Conservation (phyloP, 2,797 vertebrate species). For the Gallirallus australis region DNA sequence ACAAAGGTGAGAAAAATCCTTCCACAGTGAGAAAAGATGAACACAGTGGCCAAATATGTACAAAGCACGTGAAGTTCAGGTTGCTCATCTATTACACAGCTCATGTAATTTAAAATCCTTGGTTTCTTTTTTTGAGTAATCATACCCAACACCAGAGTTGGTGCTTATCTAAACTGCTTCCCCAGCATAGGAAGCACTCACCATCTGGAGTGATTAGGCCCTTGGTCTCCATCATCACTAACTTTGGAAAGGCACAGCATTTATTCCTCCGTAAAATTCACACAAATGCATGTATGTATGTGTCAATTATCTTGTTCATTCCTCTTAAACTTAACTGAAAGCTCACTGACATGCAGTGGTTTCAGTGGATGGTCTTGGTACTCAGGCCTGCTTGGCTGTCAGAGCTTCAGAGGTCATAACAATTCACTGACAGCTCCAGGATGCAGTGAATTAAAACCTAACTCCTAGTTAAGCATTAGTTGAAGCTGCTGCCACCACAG, state of each 20-base stretch:
- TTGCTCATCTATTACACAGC: background rate
- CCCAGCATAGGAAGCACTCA: background rate
- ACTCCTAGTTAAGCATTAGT: constrained; percentile 23
- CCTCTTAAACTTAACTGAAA: background rate
- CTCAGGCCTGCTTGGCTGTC: background rate
- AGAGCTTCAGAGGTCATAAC: background rate
- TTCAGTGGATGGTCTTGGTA: background rate
- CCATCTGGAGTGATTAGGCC: background rate
- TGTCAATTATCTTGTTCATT: background rate
- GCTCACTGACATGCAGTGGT: background rate
- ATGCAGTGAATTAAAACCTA: constrained; percentile 11
- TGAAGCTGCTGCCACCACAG: constrained; percentile 41
- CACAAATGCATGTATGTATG: background rate
- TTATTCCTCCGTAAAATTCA: background rate
- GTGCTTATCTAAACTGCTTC: background rate
- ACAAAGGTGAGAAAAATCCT: no score
- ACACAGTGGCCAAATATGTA: background rate
- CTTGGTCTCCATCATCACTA: background rate
- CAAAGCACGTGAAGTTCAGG: background rate
- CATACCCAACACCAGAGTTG: background rate
- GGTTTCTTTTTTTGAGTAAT: background rate
- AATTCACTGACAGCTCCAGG: background rate
- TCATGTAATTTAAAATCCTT: background rate
- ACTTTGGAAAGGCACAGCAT: background rate
- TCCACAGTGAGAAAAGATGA: background rate